These are phyloP conservation scores for Rhynchomys soricoides DNA, from an alignment of 2,113 vertebrate genomes.

Conservation along the genomic window DNA sequence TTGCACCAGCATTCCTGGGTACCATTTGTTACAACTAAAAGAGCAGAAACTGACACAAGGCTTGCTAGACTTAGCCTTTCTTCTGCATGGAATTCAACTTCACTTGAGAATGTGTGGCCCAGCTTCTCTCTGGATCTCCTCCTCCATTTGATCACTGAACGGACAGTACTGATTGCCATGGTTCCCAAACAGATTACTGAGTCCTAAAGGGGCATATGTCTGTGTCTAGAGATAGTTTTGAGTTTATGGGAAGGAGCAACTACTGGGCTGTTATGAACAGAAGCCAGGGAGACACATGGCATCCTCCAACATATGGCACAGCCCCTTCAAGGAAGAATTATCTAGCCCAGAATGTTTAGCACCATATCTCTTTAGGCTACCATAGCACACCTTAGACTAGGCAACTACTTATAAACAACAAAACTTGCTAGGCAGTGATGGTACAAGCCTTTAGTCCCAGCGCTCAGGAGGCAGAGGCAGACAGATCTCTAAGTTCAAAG, in stretches of 20 bases:
- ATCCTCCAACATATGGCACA: background rate
- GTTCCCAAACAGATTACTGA: background rate
- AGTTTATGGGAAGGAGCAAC: background rate
- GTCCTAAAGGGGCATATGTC: background rate
- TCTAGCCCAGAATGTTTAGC: background rate
- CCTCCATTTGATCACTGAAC: background rate
- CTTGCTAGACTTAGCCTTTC: background rate
- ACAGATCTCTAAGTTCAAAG: background rate
- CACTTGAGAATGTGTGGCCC: background rate
- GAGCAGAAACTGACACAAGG: background rate
- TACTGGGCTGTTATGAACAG: background rate
- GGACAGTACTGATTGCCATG: background rate
- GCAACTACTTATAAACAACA: background rate
- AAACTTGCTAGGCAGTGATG: background rate
- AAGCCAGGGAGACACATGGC: background rate
- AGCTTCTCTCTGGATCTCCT: background rate
- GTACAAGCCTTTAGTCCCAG: background rate
- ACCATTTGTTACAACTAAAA: background rate
- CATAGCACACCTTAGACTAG: background rate
- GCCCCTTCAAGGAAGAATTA: background rate
- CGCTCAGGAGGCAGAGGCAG: background rate
- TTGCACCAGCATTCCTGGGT: background rate
- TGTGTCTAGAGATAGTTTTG: background rate
- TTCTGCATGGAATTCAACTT: background rate
- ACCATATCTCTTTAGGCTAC: background rate